Percentiles rank a stretch among this genome's conserved stretches.
These are phyloP conservation scores for Peromyscus polionotus DNA, from an alignment of 2,113 vertebrate genomes.

Conservation along the genomic window DNA sequence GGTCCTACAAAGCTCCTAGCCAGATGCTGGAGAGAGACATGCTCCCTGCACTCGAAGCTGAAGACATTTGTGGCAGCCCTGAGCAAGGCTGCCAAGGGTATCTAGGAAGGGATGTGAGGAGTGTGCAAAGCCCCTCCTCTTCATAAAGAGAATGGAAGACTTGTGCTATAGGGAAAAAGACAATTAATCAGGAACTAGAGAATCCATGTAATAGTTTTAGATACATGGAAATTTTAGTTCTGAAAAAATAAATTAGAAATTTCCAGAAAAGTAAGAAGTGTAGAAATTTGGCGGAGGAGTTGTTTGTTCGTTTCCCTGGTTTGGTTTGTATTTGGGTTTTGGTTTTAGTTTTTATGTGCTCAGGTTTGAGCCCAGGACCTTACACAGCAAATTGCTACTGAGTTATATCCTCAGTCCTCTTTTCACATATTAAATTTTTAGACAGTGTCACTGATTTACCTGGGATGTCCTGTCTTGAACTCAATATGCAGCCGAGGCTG, in stretches of 20 bases:
- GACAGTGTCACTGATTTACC: neutral
- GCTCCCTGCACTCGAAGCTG: neutral
- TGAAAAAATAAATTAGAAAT: constrained; percentile 1
- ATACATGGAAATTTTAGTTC: neutral
- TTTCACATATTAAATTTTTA: neutral
- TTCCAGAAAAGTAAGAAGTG: neutral
- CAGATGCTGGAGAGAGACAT: neutral
- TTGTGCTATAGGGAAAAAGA: neutral
- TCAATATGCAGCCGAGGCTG: neutral
- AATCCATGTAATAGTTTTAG: neutral
- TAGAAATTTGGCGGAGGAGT: neutral
- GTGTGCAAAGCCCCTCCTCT: neutral
- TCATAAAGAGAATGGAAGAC: neutral
- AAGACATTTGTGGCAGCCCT: neutral
- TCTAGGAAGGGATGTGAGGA: neutral
- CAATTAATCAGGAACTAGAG: neutral
- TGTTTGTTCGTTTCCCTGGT: neutral
- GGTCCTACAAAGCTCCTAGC: neutral
- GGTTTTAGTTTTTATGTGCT: neutral
- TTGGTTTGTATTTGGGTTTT: neutral
- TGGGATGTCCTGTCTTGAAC: neutral
- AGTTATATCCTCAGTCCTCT: neutral
- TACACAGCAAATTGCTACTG: neutral
- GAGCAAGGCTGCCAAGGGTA: neutral
- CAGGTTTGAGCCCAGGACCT: neutral